Conservation (phyloP, 1,140 invertebrate genomes). For the Neuroterus valhalla region DNA sequence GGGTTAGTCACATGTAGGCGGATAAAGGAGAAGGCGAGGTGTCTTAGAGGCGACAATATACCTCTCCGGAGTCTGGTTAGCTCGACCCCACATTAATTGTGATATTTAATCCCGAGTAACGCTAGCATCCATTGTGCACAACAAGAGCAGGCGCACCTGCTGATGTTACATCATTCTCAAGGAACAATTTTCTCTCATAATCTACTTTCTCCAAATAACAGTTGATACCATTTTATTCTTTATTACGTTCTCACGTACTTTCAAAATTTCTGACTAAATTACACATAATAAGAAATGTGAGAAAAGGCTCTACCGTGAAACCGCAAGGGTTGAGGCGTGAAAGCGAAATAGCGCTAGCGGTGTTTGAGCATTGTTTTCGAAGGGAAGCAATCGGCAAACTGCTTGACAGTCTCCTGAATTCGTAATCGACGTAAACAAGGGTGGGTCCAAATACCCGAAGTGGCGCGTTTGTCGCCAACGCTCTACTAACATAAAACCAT, state of each 20-base stretch:
- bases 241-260: background rate
- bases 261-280: background rate
- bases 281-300: background rate
- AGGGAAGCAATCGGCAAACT: conserved; percentile 39
- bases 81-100: conserved; percentile 68
- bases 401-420: conserved; percentile 40
- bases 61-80: conserved; percentile 48
- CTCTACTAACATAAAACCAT: conserved; percentile 38
- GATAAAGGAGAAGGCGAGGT: conserved; percentile 53
- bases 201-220: background rate
- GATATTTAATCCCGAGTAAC: conserved; percentile 68
- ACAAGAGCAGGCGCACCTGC: conserved; percentile 57
- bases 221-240: background rate
- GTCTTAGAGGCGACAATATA: conserved; percentile 67
- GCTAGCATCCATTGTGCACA: conserved; percentile 59
- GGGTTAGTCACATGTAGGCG: conserved; percentile 50
- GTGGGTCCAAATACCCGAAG: conserved; percentile 39
- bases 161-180: conserved; percentile 12
- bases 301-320: background rate
- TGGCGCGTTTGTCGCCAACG: conserved; percentile 32
- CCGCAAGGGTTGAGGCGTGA: background rate
- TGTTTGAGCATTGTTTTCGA: conserved; percentile 37
- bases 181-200: background rate
- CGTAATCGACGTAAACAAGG: conserved; percentile 51
- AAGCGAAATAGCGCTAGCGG: background rate